Percentiles rank a stretch among this genome's conserved stretches.
Conservation (phyloP, 2,888 invertebrate genomes). For the Volucella inflata region DNA sequence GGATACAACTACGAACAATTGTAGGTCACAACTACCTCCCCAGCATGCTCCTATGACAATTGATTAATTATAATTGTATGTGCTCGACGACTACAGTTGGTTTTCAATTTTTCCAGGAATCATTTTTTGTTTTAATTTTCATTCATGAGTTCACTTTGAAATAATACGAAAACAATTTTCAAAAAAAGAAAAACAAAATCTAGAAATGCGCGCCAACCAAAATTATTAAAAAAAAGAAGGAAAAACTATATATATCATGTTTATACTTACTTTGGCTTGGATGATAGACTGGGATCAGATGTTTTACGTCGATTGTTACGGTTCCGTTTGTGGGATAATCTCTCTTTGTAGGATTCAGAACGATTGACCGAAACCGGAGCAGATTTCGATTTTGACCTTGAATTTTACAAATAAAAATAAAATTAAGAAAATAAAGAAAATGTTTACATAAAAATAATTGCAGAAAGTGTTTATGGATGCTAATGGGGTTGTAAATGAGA, state of each 20-base stretch:
- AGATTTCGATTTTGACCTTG: conserved; percentile 79
- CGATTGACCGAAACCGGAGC: conserved; percentile 85
- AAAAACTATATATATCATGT: conserved; percentile 17
- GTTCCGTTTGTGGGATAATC: conserved; percentile 87
- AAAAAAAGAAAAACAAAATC: conserved; percentile 17
- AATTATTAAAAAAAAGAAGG: conserved; percentile 56
- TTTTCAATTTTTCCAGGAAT: background rate
- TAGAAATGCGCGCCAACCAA: background rate
- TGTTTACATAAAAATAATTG: conserved; percentile 15
- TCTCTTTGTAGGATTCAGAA: conserved; percentile 90
- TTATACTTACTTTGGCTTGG: conserved; percentile 87
- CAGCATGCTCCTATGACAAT: too few species aligned
- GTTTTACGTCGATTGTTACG: conserved; percentile 89
- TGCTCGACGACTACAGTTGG: too few species aligned
- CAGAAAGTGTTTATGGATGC: background rate
- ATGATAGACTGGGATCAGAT: conserved; percentile 90
- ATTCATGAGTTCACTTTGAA: conserved; percentile 41
- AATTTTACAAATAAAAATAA: conserved; percentile 24
- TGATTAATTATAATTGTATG: too few species aligned
- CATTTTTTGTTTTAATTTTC: conserved; percentile 29
- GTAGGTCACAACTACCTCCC: too few species aligned
- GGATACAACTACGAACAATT: too few species aligned
- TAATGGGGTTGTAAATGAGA: conserved; percentile 18
- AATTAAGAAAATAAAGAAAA: conserved; percentile 18
- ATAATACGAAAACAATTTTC: conserved; percentile 1